These are phyloP conservation scores for Epirrita christyi DNA, from an alignment of 2,888 invertebrate species.

Conservation along the genomic window DNA sequence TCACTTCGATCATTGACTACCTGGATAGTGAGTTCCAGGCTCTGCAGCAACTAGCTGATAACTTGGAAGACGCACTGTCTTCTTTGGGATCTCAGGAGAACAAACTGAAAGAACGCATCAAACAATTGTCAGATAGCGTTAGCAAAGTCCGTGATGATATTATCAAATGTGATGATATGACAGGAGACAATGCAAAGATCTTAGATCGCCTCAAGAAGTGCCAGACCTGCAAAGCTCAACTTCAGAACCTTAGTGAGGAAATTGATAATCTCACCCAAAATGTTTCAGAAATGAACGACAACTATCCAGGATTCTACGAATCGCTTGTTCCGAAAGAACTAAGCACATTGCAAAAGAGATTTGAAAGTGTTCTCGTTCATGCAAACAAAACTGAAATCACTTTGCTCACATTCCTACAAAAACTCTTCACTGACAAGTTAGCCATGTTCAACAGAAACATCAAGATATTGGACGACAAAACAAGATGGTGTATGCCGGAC, in stretches of 20 bases:
- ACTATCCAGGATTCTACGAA: conserved; percentile 91
- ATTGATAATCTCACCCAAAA: conserved; percentile 88
- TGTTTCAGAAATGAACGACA: conserved; percentile 88
- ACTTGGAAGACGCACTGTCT: conserved; percentile 89
- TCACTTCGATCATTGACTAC: conserved; percentile 87
- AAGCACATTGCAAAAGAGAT: conserved; percentile 92
- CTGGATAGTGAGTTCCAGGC: conserved; percentile 91
- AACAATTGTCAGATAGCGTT: conserved; percentile 88
- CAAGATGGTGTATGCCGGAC: conserved; percentile 96
- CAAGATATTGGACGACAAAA: conserved; percentile 93
- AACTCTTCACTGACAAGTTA: conserved; percentile 93
- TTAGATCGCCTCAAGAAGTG: conserved; percentile 91
- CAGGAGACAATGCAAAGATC: conserved; percentile 94
- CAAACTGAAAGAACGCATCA: conserved; percentile 88
- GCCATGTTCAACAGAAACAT: conserved; percentile 92
- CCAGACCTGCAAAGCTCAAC: conserved; percentile 88
- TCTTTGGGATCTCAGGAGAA: conserved; percentile 91
- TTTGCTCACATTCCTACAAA: conserved; percentile 92
- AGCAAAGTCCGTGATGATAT: conserved; percentile 91
- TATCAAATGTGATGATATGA: conserved; percentile 95
- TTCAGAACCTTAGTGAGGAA: conserved; percentile 88
- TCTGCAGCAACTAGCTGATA: conserved; percentile 89
- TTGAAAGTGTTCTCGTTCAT: conserved; percentile 90
- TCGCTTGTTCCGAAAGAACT: conserved; percentile 93
- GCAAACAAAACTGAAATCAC: conserved; percentile 93